A percentile compares a stretch with the other conserved stretches of the same genome.
Evolutionary conservation across 2,113 vertebrate genomes (phyloP).

Genomic region (Jacana jacana): DNA sequence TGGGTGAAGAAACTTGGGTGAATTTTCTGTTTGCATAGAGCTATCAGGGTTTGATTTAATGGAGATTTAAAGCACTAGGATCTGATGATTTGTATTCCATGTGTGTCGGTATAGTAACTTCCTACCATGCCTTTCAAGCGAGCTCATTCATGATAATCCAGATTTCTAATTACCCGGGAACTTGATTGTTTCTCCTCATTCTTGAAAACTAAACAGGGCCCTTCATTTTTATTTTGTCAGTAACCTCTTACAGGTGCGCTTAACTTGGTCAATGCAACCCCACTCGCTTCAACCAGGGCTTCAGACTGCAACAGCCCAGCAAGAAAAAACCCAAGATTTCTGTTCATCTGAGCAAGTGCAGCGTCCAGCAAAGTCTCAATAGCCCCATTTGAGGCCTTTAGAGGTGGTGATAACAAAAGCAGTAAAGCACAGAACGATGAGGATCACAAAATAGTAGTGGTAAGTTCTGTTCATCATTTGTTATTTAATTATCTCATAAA

Average conservation of each 20-base stretch:
- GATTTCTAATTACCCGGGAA: background rate
- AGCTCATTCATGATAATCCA: background rate
- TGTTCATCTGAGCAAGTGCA: background rate
- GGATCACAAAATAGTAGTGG: background rate
- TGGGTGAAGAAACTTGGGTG: background rate
- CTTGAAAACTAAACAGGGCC: background rate
- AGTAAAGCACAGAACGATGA: background rate
- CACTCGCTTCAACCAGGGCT: background rate
- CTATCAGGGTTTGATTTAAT: background rate
- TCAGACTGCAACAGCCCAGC: background rate
- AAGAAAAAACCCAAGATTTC: background rate
- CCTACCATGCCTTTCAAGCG: background rate
- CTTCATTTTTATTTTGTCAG: background rate
- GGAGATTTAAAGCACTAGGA: background rate
- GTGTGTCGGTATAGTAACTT: background rate
- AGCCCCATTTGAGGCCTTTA: background rate
- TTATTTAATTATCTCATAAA: conserved; percentile 8
- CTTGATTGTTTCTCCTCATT: background rate
- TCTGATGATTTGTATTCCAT: background rate
- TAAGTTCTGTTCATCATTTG: background rate
- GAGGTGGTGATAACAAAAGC: background rate
- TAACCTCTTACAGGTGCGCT: background rate
- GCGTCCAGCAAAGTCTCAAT: background rate
- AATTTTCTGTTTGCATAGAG: background rate
- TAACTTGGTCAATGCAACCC: background rate